These are phyloP conservation scores for Smutsia gigantea DNA, from an alignment of 2,797 vertebrate species.

Conservation along the genomic window DNA sequence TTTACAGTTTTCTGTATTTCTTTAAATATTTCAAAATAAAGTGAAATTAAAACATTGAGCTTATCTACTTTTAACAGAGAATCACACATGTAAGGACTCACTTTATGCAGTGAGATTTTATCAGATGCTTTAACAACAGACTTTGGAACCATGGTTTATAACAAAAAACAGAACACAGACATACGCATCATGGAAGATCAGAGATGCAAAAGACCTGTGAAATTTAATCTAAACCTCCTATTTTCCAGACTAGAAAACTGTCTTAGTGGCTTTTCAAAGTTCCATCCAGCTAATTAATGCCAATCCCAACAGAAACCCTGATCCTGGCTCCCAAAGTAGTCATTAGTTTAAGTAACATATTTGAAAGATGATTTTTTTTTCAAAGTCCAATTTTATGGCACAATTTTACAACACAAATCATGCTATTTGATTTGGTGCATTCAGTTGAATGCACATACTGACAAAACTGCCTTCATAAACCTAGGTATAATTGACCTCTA, in stretches of 20 bases:
- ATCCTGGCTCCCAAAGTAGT: not conserved
- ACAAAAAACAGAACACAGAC: not conserved
- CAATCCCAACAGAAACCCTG: not conserved
- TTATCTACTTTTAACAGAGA: conserved; percentile 29
- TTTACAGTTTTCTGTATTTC: conserved; percentile 18
- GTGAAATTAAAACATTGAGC: not conserved
- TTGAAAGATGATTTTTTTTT: conserved; percentile 20
- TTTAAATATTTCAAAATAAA: conserved; percentile 49
- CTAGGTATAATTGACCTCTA: not conserved
- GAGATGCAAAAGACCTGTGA: not conserved
- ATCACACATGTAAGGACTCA: not conserved
- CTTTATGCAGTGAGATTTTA: not conserved
- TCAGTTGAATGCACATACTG: not conserved
- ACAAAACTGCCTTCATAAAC: not conserved
- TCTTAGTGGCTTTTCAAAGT: not conserved
- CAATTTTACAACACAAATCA: conserved; percentile 18
- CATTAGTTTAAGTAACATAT: not conserved
- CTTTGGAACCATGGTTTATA: not conserved
- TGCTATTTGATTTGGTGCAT: not conserved
- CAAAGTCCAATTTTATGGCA: conserved; percentile 30
- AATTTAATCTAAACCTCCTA: not conserved
- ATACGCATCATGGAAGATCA: not conserved
- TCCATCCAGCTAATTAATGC: not conserved
- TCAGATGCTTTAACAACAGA: not conserved
- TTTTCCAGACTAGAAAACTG: not conserved